Percentiles rank a stretch among this genome's conserved stretches.
phyloP scores from a whole-genome alignment of 1,140 invertebrate genomes.

The Chrysopa pallens region DNA sequence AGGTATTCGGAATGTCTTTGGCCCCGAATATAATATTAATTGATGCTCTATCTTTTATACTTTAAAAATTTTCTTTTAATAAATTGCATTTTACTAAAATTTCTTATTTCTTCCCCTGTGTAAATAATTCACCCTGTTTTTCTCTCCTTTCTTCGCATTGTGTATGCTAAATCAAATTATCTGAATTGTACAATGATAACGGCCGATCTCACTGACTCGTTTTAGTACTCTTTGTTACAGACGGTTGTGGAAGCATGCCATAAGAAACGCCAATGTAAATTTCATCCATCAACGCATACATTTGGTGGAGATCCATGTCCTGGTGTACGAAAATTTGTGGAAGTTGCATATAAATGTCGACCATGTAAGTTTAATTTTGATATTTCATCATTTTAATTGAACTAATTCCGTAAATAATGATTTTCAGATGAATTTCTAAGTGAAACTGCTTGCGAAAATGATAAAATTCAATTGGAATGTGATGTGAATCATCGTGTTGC shows the following conservation, averaged over 20 bases:
- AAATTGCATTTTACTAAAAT: no score
- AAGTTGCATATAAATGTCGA: conserved; percentile 85
- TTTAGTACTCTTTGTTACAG: conserved; percentile 79
- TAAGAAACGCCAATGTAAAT: conserved; percentile 74
- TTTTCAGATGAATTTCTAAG: conserved; percentile 76
- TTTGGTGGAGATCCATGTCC: conserved; percentile 78
- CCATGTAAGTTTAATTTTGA: conserved; percentile 58
- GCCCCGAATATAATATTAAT: no score
- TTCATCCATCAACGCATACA: conserved; percentile 60
- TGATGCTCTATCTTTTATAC: no score
- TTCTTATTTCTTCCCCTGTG: no score
- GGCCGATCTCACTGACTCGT: conserved; percentile 28
- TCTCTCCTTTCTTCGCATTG: no score
- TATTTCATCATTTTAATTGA: neutral
- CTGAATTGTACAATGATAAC: conserved; percentile 10
- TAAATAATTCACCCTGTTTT: no score
- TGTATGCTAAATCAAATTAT: neutral
- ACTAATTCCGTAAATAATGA: conserved; percentile 5
- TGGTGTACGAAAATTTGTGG: conserved; percentile 67
- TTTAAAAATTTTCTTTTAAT: no score
- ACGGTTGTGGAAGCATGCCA: conserved; percentile 81
- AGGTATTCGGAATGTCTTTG: no score
- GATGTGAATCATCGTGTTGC: conserved; percentile 68
- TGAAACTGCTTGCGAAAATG: conserved; percentile 79
- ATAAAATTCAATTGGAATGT: conserved; percentile 64